A percentile compares a stretch with the other conserved stretches of the same genome.
These are phyloP conservation scores for Ditylenchus dipsaci DNA, from an alignment of 1,140 invertebrate species.

Conservation along the genomic window DNA sequence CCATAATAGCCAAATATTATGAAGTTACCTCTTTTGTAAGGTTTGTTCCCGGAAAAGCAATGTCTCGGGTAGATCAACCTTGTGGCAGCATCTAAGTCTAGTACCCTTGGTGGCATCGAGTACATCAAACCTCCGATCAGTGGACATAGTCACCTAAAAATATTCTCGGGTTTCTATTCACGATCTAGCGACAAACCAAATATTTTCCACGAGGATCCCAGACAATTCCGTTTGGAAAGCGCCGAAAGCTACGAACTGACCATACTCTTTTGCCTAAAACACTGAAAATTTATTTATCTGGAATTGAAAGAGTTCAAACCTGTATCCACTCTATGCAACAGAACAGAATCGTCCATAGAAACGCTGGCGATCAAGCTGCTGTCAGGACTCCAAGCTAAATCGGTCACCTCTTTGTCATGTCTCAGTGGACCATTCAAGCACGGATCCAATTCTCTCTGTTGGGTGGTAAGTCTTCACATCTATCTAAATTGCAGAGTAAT, in stretches of 20 bases:
- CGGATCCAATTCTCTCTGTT: slow-evolving; percentile 46
- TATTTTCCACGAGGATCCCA: slow-evolving; percentile 48
- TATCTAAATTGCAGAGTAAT: too few species aligned
- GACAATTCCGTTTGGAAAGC: slow-evolving; percentile 30
- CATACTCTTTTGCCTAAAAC: slow-evolving; percentile 30
- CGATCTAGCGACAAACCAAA: too few species aligned
- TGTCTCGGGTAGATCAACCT: slow-evolving; percentile 31
- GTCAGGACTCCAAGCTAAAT: slow-evolving; percentile 26
- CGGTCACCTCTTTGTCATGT: slow-evolving; percentile 38
- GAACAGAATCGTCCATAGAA: slow-evolving; percentile 32
- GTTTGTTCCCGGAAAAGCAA: background rate
- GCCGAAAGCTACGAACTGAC: slow-evolving; percentile 33
- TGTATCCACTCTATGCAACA: slow-evolving; percentile 21
- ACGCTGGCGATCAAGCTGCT: slow-evolving; percentile 28
- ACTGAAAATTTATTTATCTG: background rate
- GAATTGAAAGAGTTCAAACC: slow-evolving; percentile 20
- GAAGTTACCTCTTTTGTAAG: slow-evolving; percentile 3
- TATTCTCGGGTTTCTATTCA: too few species aligned
- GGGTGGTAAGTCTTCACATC: slow-evolving; percentile 35
- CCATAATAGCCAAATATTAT: too few species aligned
- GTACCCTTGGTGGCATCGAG: slow-evolving; percentile 41
- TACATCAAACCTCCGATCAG: slow-evolving; percentile 41
- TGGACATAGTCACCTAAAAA: slow-evolving; percentile 45
- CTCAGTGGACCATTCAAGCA: slow-evolving; percentile 33
- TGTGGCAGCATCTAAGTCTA: slow-evolving; percentile 19